A percentile compares a stretch with the other conserved stretches of the same genome.
These are phyloP conservation scores for Drosophila sproati DNA, from an alignment of 1,140 invertebrate species.

Conservation along the genomic window DNA sequence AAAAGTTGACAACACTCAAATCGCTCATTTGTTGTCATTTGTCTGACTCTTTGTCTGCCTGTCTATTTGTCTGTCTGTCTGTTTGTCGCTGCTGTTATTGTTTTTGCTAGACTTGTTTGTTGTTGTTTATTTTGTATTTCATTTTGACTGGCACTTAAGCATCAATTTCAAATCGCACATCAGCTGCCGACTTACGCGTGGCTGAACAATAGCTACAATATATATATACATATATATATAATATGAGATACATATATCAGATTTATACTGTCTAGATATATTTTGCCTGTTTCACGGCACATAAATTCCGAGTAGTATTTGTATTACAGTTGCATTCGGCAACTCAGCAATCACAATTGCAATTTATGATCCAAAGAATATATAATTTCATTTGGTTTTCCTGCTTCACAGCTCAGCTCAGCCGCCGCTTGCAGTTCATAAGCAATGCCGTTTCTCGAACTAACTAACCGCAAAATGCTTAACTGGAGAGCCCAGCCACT, in stretches of 20 bases:
- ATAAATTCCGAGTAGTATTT: slow-evolving; percentile 19
- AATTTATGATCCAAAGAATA: slow-evolving; percentile 45
- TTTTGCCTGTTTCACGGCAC: slow-evolving; percentile 28
- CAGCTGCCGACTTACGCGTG: slow-evolving; percentile 73
- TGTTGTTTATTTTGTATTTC: slow-evolving; percentile 49
- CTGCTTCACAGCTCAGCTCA: background rate
- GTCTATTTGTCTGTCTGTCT: slow-evolving; percentile 21
- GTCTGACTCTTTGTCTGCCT: slow-evolving; percentile 38
- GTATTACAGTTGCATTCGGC: slow-evolving; percentile 29
- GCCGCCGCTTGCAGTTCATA: slow-evolving; percentile 45
- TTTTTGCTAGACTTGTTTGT: slow-evolving; percentile 35
- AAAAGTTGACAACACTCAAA: slow-evolving; percentile 66
- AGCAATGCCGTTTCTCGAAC: slow-evolving; percentile 60
- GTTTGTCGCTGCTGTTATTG: slow-evolving; percentile 24
- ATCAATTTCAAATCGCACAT: slow-evolving; percentile 71
- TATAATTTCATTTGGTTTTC: slow-evolving; percentile 38
- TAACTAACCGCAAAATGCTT: slow-evolving; percentile 79
- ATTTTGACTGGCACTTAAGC: slow-evolving; percentile 73
- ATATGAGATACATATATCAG: background rate
- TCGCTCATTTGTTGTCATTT: slow-evolving; percentile 79
- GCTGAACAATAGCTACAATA: slow-evolving; percentile 40
- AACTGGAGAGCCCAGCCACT: slow-evolving; percentile 29
- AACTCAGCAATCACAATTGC: slow-evolving; percentile 33
- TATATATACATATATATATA: background rate
- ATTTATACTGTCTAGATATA: background rate